These are phyloP conservation scores for Xenus cinereus DNA, from an alignment of 2,113 vertebrate genomes.

Conservation along the genomic window DNA sequence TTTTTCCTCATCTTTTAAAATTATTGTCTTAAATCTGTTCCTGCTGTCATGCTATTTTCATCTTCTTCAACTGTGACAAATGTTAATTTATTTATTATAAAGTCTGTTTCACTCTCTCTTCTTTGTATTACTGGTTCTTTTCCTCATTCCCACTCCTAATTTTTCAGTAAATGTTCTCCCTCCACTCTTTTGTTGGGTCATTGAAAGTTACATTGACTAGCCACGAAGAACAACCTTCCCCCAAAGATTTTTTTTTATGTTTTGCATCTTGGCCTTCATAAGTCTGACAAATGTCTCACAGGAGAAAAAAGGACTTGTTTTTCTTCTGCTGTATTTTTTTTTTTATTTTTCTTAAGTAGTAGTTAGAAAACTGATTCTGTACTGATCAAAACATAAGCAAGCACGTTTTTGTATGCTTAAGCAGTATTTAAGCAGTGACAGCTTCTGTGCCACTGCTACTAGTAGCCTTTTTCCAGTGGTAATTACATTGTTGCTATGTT, in stretches of 20 bases:
- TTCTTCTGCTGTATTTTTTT: background rate
- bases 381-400: background rate
- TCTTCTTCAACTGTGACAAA: background rate
- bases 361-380: background rate
- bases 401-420: background rate
- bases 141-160: background rate
- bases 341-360: background rate
- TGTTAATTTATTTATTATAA: background rate
- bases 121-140: background rate
- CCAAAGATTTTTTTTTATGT: background rate
- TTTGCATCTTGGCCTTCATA: background rate
- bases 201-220: background rate
- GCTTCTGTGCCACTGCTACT: background rate
- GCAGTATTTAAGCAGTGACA: background rate
- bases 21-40: background rate
- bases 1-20: background rate
- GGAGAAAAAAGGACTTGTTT: background rate
- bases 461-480: background rate
- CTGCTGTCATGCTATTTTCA: background rate
- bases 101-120: background rate
- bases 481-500: conserved; percentile 11
- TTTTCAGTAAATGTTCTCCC: background rate
- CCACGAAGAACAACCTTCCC: background rate
- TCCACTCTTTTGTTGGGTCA: background rate
- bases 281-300: background rate